Conservation (phyloP, 2,113 vertebrate species). For the Megaleporinus macrocephalus region DNA sequence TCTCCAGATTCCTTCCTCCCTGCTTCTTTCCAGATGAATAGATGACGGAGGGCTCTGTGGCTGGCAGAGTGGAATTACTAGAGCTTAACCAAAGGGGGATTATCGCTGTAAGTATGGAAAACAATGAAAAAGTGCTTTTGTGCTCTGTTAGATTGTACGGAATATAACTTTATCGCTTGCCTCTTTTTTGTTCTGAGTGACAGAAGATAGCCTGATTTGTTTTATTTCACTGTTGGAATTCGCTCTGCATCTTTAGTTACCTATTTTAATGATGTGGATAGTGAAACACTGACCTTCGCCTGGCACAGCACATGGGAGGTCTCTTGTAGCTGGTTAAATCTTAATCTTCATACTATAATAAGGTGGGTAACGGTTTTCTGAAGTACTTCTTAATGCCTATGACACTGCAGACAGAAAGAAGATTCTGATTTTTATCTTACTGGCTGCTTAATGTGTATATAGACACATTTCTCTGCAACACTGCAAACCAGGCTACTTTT, state of each 20-base stretch:
- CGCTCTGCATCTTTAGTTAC: background rate
- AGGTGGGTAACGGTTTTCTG: background rate
- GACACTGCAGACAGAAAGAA: background rate
- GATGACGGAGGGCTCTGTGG: background rate
- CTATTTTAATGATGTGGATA: background rate
- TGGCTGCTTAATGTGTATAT: background rate
- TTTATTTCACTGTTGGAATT: background rate
- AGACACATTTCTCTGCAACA: too few relatives aligned
- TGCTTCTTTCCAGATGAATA: background rate
- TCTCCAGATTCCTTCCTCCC: background rate
- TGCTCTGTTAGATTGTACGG: background rate
- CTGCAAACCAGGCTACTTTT: background rate
- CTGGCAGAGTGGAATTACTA: constrained; percentile 37
- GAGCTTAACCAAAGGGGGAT: constrained; percentile 47
- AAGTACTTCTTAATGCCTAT: background rate
- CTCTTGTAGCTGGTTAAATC: background rate
- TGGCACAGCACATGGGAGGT: background rate
- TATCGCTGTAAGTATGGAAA: constrained; percentile 12
- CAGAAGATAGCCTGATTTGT: background rate
- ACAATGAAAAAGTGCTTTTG: constrained; percentile 15
- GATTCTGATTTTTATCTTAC: background rate
- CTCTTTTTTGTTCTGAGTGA: background rate
- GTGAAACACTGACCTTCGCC: background rate
- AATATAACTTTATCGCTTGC: background rate
- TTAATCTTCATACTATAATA: constrained; percentile 11